A percentile compares a stretch with the other conserved stretches of the same genome.
These are phyloP conservation scores for Stomorhina lunata DNA, from an alignment of 2,888 invertebrate genomes.

Conservation along the genomic window DNA sequence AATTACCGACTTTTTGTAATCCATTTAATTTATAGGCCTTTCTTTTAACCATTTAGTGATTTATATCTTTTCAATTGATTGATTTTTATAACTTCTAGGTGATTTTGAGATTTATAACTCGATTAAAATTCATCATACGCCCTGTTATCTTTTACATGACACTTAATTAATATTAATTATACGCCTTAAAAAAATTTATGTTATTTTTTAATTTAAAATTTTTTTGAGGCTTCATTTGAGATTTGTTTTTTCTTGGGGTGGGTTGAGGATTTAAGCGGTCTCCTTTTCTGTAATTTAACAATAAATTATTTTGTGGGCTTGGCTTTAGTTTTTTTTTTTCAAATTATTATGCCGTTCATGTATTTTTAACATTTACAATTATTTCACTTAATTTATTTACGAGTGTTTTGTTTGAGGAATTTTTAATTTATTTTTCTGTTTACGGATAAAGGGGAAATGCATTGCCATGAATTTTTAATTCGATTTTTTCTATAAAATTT, in stretches of 20 bases:
- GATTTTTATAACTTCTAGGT: neutral
- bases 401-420: neutral
- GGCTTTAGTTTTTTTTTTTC: constrained; percentile 4
- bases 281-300: neutral
- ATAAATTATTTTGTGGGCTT: neutral
- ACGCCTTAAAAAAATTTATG: neutral
- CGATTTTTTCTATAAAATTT: neutral
- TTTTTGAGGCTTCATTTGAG: neutral
- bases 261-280: neutral
- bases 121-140: constrained; percentile 30
- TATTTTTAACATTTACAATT: constrained; percentile 40
- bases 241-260: no score
- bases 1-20: no score
- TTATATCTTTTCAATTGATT: constrained; percentile 28
- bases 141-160: neutral
- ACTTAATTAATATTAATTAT: constrained; percentile 46
- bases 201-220: neutral
- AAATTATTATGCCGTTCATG: constrained; percentile 15
- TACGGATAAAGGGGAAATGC: neutral
- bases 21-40: neutral
- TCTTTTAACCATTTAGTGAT: constrained; percentile 11
- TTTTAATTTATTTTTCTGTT: neutral
- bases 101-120: no score
- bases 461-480: constrained; percentile 17
- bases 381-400: constrained; percentile 39